Evolutionary conservation across 2,113 vertebrate species (phyloP).

Genomic region (Tangachromis dhanisi): DNA sequence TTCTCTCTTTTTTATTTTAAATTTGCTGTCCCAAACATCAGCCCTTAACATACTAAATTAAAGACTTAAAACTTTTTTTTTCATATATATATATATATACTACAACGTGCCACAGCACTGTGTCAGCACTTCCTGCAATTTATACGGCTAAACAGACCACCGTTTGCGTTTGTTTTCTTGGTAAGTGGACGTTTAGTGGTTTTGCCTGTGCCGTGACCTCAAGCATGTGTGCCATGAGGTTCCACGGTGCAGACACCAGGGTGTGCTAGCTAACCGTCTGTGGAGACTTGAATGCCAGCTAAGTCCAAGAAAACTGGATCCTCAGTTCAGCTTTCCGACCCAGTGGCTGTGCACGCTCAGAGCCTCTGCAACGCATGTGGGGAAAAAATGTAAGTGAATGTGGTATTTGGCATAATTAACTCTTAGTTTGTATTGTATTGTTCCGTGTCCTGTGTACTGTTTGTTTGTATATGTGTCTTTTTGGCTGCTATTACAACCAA

Average conservation of each 20-base stretch:
- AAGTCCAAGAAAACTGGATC: background rate
- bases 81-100: background rate
- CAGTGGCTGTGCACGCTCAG: background rate
- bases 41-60: background rate
- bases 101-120: constrained; percentile 82
- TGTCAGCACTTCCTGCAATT: background rate
- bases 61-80: background rate
- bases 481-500: too few species aligned
- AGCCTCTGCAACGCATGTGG: background rate
- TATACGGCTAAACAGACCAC: background rate
- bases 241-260: background rate
- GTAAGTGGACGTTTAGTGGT: background rate
- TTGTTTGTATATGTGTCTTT: too few species aligned
- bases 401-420: background rate
- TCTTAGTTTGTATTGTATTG: background rate
- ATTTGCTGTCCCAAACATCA: background rate
- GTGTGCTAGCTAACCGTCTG: background rate
- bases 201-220: background rate
- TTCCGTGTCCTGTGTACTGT: too few species aligned
- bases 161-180: background rate
- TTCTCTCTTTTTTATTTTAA: background rate
- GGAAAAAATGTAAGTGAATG: background rate
- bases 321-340: background rate
- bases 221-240: background rate
- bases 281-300: background rate